phyloP scores from a whole-genome alignment of 2,888 invertebrate genomes.

The Tillus elongatus region DNA sequence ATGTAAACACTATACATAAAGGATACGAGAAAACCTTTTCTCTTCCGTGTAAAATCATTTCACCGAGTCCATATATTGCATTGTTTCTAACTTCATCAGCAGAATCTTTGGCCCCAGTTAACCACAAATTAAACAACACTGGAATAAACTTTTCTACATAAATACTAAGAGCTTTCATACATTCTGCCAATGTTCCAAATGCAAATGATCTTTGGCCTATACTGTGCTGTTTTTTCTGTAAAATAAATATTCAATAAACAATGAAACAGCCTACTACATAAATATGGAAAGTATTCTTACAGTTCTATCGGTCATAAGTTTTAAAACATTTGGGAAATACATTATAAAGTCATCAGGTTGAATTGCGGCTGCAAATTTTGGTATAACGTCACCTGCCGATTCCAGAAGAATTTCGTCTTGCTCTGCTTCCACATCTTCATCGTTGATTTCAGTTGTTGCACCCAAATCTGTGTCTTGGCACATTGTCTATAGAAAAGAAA shows the following conservation, averaged over 20 bases:
- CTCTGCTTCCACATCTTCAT: constrained; percentile 56
- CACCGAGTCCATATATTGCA: constrained; percentile 66
- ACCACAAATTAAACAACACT: constrained; percentile 54
- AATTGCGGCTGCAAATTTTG: constrained; percentile 57
- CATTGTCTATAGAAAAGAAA: constrained; percentile 34
- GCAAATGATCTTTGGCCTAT: constrained; percentile 61
- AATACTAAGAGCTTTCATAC: constrained; percentile 53
- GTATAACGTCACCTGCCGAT: constrained; percentile 65
- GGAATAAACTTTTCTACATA: constrained; percentile 49
- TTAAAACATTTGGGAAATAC: constrained; percentile 57
- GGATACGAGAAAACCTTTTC: constrained; percentile 41
- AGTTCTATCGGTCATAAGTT: constrained; percentile 54
- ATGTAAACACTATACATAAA: neutral
- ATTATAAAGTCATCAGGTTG: constrained; percentile 54
- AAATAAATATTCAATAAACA: constrained; percentile 18
- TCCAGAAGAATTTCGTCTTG: constrained; percentile 65
- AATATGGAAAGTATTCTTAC: constrained; percentile 39
- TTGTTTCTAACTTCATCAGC: constrained; percentile 68
- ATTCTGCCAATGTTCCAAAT: constrained; percentile 65
- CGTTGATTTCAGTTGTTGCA: constrained; percentile 31
- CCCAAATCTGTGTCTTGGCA: constrained; percentile 47
- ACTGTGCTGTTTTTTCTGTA: constrained; percentile 55
- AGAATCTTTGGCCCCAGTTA: constrained; percentile 51
- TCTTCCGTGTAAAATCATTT: constrained; percentile 58
- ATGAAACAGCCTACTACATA: neutral